Conservation (phyloP, 2,113 vertebrate species). For the Cyprinus carpio region DNA sequence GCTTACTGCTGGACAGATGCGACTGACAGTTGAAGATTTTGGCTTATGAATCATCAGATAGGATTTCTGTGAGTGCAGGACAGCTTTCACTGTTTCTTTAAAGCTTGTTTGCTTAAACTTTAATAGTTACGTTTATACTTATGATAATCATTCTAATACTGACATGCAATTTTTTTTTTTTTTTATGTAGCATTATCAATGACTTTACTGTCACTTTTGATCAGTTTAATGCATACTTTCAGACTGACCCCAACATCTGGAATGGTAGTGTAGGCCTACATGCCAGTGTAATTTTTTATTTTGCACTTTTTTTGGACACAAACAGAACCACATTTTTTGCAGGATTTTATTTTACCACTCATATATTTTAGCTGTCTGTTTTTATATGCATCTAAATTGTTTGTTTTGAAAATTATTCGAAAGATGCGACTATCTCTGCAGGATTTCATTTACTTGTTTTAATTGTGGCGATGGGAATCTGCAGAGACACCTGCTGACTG, state of each 20-base stretch:
- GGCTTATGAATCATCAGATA: neutral
- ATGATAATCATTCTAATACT: too few relatives aligned
- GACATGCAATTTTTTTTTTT: too few relatives aligned
- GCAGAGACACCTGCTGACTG: neutral
- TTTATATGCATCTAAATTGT: neutral
- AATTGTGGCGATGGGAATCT: neutral
- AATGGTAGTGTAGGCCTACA: too few relatives aligned
- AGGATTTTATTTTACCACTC: neutral
- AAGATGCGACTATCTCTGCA: neutral
- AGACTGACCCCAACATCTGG: too few relatives aligned
- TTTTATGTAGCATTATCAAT: neutral
- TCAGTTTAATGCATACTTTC: neutral
- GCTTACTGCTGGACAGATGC: neutral
- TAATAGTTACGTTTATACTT: neutral
- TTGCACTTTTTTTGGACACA: neutral
- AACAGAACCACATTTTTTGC: neutral
- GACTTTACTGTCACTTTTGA: neutral
- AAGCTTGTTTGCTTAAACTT: neutral
- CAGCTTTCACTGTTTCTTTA: neutral
- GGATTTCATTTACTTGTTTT: neutral
- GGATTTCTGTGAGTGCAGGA: neutral
- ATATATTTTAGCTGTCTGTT: neutral
- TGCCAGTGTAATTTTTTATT: too few relatives aligned
- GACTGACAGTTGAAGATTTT: neutral
- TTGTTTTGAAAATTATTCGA: too few relatives aligned